Evolutionary conservation across 2,888 invertebrate species (phyloP).

Genomic region (Tetrapedia diversipes): DNA sequence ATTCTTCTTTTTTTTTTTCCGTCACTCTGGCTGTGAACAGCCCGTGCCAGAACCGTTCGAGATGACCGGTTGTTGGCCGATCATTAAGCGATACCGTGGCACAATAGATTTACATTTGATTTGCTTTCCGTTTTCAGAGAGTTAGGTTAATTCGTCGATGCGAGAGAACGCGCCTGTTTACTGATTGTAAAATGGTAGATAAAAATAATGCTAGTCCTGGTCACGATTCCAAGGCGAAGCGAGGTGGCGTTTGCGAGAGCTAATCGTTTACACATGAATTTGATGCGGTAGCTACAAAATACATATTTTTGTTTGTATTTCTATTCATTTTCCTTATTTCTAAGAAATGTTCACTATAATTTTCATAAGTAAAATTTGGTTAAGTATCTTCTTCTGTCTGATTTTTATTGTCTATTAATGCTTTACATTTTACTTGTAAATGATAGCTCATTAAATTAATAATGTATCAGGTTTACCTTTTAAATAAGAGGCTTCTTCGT

Average conservation of each 20-base stretch:
- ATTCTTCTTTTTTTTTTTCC: background rate
- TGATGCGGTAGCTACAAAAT: background rate
- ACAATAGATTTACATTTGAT: conserved; percentile 12
- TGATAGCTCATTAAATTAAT: too few species aligned
- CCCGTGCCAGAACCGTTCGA: background rate
- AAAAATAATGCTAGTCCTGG: conserved; percentile 17
- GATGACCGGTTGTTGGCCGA: background rate
- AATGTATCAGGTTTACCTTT: too few species aligned
- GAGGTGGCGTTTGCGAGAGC: conserved; percentile 40
- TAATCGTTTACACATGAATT: conserved; percentile 25
- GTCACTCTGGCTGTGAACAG: background rate
- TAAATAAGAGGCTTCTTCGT: too few species aligned
- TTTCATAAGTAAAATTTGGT: too few species aligned
- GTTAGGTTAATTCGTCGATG: conserved; percentile 3
- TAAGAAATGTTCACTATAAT: too few species aligned
- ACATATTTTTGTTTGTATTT: too few species aligned
- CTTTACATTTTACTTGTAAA: too few species aligned
- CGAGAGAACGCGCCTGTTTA: conserved; percentile 54
- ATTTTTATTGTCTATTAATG: too few species aligned
- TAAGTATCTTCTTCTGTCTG: too few species aligned
- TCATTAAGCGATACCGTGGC: background rate
- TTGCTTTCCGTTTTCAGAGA: background rate
- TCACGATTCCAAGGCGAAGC: conserved; percentile 28
- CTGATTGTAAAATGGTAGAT: conserved; percentile 66
- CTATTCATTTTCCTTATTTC: too few species aligned